Conservation (phyloP, 2,113 vertebrate genomes). For the Colaptes auratus region DNA sequence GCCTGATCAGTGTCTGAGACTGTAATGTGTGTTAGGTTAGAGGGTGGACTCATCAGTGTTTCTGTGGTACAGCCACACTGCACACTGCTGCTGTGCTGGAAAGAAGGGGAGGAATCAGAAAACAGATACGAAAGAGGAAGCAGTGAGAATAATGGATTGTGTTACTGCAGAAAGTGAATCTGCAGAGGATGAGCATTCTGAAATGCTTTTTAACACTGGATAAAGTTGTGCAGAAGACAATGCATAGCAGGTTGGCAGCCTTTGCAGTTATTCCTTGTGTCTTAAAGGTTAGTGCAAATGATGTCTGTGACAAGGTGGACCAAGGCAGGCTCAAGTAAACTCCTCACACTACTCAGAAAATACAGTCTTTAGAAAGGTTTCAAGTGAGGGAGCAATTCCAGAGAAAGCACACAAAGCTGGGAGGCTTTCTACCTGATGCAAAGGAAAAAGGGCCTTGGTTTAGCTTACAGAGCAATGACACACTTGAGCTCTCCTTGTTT, state of each 20-base stretch:
- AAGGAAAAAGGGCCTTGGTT: neutral
- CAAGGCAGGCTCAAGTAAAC: neutral
- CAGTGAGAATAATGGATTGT: neutral
- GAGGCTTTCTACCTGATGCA: neutral
- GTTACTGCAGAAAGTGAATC: neutral
- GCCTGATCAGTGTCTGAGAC: neutral
- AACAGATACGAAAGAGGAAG: neutral
- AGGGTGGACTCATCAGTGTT: neutral
- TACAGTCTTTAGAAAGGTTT: neutral
- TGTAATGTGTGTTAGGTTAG: neutral
- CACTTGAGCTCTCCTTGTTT: neutral
- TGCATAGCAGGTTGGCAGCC: neutral
- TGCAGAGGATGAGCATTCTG: neutral
- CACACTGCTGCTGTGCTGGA: neutral
- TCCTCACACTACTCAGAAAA: neutral
- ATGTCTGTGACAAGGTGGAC: neutral
- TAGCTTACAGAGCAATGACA: neutral
- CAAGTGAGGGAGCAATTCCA: neutral
- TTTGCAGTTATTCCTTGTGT: neutral
- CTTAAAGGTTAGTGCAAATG: neutral
- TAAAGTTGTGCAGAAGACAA: neutral
- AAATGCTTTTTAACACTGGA: neutral
- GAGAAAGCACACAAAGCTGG: neutral
- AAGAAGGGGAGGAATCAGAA: neutral
- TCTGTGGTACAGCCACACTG: neutral